Percentiles rank a stretch among this genome's conserved stretches.
These are phyloP conservation scores for Myrmophylax atrothorax DNA, from an alignment of 2,113 vertebrate genomes.

Conservation along the genomic window DNA sequence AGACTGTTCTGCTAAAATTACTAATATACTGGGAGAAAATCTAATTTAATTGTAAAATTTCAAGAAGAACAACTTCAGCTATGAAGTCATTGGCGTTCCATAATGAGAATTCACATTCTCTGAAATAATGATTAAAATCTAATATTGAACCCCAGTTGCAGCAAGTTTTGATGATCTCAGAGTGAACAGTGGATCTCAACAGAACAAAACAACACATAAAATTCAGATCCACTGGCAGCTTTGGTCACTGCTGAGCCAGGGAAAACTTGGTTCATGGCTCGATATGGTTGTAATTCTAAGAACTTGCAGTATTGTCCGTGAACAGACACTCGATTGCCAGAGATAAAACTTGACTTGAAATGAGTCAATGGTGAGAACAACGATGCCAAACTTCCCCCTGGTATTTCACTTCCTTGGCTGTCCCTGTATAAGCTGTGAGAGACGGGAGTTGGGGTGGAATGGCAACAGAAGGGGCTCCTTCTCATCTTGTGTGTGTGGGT, in stretches of 20 bases:
- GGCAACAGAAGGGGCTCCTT: neutral
- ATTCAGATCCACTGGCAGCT: conserved; percentile 25
- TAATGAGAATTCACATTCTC: neutral
- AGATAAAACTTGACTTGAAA: neutral
- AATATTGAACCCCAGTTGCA: neutral
- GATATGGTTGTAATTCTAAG: conserved; percentile 33
- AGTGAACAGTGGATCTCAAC: conserved; percentile 48
- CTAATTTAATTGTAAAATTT: conserved; percentile 47
- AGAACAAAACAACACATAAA: conserved; percentile 13
- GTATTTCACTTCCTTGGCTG: neutral
- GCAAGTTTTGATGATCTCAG: conserved; percentile 40
- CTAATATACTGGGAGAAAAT: conserved; percentile 21
- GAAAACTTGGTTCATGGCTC: neutral
- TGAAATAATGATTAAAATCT: neutral
- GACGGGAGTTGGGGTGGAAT: rapidly evolving
- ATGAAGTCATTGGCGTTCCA: neutral
- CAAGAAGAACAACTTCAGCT: conserved; percentile 21
- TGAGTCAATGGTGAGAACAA: neutral
- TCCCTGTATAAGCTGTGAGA: neutral
- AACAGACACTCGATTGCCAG: neutral
- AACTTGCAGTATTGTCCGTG: conserved; percentile 56
- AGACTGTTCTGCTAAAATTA: conserved; percentile 67
- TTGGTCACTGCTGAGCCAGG: neutral
- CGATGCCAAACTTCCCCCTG: neutral
- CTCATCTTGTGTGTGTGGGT: neutral